Evolutionary conservation across 2,797 vertebrate species (phyloP), one percentile per base, ranked within the genome.

Genomic region (Pseudochromis fuscus): DNA sequence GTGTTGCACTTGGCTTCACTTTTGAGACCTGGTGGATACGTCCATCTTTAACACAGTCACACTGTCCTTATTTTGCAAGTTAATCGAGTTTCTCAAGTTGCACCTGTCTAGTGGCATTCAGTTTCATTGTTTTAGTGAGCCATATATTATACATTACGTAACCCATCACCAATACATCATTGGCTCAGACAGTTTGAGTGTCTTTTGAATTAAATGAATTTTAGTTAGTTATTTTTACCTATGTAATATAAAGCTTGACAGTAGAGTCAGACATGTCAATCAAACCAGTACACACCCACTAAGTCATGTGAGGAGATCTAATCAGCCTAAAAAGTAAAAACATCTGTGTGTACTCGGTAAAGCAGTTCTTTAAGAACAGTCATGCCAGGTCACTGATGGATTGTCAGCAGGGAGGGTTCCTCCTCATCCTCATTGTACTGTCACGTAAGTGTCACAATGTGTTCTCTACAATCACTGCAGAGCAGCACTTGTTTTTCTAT

Each of bases 251-350:
- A 40, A 40, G 16, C 7, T 16, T 1, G 24, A 75, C 12, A 31
- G 16, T 18, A 11, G 35, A 49, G 18, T 51, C 28, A 15, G 31
- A 28, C 23, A 33, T 69, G 51, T 56, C 52, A 23, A 7, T 60
- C 19, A 15, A 28, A 75, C 58, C 45, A 64, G 40, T 12, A n/a
- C 60, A 59, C 23, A 11, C 57, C 69, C 42, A 7, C 51, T 62
- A 21, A 40, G 38, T 3, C 15, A 15, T 37, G 40, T 56, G 37
- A 44, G 13, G 51, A 58, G 42, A 44, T 60, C 12, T 53, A 61
- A 69, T 70, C 44, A 57, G 57, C 9, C 38, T 75, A n/a, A 49
- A 69, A 70, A 64, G 45, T 40, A 50, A 66, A 79, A 73, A 57
- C 68, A 67, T 40, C 48, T 33, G 56, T n/a, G 24, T 18, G 13